Conservation (phyloP, 2,113 vertebrate species). For the Polypterus senegalus region DNA sequence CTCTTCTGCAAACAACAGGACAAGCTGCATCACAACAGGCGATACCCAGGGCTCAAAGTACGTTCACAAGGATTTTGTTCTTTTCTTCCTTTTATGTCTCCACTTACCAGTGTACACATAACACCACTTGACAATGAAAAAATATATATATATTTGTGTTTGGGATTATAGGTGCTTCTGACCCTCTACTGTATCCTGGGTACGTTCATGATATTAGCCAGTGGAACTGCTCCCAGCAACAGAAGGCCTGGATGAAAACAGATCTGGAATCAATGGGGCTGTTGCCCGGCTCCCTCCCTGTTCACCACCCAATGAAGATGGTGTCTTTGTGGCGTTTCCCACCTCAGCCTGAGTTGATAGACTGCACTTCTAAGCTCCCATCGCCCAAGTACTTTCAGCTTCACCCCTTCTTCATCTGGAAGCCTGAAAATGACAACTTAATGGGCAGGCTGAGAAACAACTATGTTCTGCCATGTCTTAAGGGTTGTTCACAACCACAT, state of each 20-base stretch:
- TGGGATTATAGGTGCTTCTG: too few relatives aligned
- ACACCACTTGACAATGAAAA: too few relatives aligned
- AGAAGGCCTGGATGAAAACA: conserved; percentile 13
- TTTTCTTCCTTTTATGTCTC: too few relatives aligned
- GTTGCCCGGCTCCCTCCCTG: conserved; percentile 8
- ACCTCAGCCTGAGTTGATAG: conserved; percentile 18
- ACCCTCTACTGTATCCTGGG: too few relatives aligned
- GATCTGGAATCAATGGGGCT: conserved; percentile 12
- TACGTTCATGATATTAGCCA: neutral
- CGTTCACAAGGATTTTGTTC: too few relatives aligned
- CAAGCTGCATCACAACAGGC: too few relatives aligned
- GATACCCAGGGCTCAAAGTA: too few relatives aligned
- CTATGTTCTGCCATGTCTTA: conserved; percentile 10
- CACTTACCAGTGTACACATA: too few relatives aligned
- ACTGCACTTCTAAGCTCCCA: conserved; percentile 5
- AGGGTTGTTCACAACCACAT: conserved; percentile 2
- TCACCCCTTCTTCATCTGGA: conserved; percentile 21
- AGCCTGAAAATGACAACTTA: conserved; percentile 14
- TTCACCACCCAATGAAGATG: conserved; percentile 6
- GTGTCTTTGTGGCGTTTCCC: conserved; percentile 16
- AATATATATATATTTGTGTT: too few relatives aligned
- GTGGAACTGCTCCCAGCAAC: conserved; percentile 17
- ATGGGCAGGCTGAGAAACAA: conserved; percentile 17
- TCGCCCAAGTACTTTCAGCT: conserved; percentile 19
- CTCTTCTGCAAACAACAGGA: too few relatives aligned